These are phyloP conservation scores for Ahaetulla prasina DNA, from an alignment of 2,113 vertebrate genomes.

Conservation along the genomic window DNA sequence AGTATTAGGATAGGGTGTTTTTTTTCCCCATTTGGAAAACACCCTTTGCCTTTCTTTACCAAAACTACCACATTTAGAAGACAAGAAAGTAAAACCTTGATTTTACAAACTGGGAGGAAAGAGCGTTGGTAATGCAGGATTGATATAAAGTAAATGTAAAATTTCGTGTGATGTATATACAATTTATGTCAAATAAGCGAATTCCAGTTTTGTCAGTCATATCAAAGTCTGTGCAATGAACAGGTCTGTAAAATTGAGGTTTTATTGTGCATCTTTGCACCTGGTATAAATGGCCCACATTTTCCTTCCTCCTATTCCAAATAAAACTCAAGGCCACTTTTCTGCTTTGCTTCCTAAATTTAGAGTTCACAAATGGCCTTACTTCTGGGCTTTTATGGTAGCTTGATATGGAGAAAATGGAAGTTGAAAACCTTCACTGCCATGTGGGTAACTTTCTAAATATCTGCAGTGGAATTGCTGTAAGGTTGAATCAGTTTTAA, in stretches of 20 bases:
- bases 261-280: constrained; percentile 48
- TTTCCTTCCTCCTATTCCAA: constrained; percentile 51
- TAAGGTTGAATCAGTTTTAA: neutral
- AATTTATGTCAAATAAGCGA: neutral
- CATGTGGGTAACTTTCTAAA: neutral
- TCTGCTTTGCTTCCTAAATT: constrained; percentile 39
- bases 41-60: constrained; percentile 48
- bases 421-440: neutral
- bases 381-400: neutral
- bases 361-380: neutral
- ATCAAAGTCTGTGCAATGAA: neutral
- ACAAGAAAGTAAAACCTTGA: constrained; percentile 32
- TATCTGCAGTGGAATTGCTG: neutral
- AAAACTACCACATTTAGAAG: constrained; percentile 46
- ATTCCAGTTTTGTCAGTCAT: neutral
- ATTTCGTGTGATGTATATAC: neutral
- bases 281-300: neutral
- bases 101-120: neutral
- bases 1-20: neutral
- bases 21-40: neutral
- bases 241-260: neutral
- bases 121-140: neutral
- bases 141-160: neutral
- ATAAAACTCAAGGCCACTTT: constrained; percentile 41
- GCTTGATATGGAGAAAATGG: neutral